Conservation (phyloP, 2,113 vertebrate species). For the Papio anubis region DNA sequence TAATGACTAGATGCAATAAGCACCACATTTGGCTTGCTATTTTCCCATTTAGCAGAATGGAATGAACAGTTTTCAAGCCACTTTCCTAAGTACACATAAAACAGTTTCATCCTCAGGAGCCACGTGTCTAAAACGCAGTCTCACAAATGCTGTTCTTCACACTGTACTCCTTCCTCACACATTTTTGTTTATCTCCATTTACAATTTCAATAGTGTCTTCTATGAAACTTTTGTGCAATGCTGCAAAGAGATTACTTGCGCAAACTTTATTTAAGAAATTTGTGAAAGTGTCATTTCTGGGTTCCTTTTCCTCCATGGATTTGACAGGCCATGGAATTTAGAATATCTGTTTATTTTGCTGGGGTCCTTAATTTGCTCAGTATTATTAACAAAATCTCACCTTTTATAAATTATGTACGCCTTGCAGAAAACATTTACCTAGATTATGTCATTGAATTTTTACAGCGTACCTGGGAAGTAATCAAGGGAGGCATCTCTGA, state of each 20-base stretch:
- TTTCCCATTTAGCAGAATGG: neutral
- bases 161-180: neutral
- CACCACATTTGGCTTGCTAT: neutral
- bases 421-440: neutral
- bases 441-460: neutral
- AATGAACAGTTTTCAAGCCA: neutral
- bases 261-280: neutral
- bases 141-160: neutral
- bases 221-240: neutral
- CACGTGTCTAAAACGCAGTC: accelerated
- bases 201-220: neutral
- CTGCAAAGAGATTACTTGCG: neutral
- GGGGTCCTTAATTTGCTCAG: neutral
- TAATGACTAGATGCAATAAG: neutral
- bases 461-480: neutral
- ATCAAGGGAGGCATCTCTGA: neutral
- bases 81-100: neutral
- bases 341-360: neutral
- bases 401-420: neutral
- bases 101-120: neutral
- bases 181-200: neutral
- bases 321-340: neutral
- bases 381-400: neutral
- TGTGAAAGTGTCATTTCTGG: neutral
- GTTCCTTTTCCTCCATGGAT: neutral